Conservation (phyloP, 2,797 vertebrate species). For the Anabacerthia variegaticeps region DNA sequence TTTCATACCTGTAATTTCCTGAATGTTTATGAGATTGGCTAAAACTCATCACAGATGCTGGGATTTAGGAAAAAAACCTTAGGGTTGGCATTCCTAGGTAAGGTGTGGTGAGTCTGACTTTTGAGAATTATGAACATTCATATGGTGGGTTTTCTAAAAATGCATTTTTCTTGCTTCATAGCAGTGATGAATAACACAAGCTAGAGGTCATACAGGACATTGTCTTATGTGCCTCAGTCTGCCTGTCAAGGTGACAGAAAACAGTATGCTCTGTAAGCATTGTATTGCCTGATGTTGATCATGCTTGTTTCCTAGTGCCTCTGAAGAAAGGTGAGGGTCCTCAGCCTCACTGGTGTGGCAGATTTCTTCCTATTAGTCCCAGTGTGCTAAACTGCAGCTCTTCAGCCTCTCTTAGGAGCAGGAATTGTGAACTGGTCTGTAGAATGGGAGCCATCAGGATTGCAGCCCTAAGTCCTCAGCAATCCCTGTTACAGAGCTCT, state of each 20-base stretch:
- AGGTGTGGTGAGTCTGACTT: background rate
- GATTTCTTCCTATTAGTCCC: background rate
- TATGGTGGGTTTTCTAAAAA: background rate
- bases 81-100: background rate
- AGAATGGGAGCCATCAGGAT: background rate
- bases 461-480: background rate
- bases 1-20: background rate
- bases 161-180: background rate
- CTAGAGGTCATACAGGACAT: background rate
- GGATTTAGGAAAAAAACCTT: background rate
- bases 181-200: background rate
- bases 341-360: background rate
- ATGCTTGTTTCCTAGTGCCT: background rate
- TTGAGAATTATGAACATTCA: background rate
- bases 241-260: background rate
- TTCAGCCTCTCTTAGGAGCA: rapidly evolving
- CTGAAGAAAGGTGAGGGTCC: background rate
- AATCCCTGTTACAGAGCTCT: background rate
- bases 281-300: background rate
- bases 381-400: background rate
- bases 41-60: background rate
- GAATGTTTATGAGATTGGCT: background rate
- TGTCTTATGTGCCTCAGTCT: background rate
- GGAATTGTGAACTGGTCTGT: background rate
- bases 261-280: background rate